A percentile compares a stretch with the other conserved stretches of the same genome.
Conservation (phyloP, 2,113 vertebrate genomes). For the Camelus dromedarius region DNA sequence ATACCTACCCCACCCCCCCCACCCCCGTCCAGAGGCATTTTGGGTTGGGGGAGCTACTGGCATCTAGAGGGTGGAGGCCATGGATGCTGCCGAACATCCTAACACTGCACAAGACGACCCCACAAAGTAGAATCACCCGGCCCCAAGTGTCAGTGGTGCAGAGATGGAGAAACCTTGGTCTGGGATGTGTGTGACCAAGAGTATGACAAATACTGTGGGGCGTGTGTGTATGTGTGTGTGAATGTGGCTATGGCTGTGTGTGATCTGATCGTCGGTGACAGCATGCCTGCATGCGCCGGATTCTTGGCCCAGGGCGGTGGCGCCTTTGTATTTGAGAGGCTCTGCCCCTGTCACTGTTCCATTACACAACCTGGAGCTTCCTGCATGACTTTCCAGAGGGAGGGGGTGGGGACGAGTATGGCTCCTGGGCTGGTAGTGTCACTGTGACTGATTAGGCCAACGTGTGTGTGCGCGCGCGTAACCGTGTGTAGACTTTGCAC, state of each 20-base stretch:
- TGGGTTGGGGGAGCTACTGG: neutral
- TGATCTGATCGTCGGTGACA: neutral
- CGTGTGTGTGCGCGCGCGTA: no score
- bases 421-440: neutral
- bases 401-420: neutral
- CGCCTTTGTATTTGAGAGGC: neutral
- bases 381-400: neutral
- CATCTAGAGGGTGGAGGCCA: neutral
- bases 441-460: neutral
- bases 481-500: neutral
- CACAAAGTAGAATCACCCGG: fast-evolving
- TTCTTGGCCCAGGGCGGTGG: neutral
- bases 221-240: no score
- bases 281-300: fast-evolving
- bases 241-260: neutral
- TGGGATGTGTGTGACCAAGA: neutral
- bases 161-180: neutral
- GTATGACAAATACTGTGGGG: neutral
- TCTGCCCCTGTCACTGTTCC: neutral
- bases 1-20: no score
- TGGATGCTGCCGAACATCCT: fast-evolving
- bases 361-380: neutral
- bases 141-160: fast-evolving
- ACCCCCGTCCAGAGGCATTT: neutral
- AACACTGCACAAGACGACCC: fast-evolving